These are phyloP conservation scores for Polypedilum vanderplanki DNA, from an alignment of 1,140 invertebrate genomes.

Conservation along the genomic window DNA sequence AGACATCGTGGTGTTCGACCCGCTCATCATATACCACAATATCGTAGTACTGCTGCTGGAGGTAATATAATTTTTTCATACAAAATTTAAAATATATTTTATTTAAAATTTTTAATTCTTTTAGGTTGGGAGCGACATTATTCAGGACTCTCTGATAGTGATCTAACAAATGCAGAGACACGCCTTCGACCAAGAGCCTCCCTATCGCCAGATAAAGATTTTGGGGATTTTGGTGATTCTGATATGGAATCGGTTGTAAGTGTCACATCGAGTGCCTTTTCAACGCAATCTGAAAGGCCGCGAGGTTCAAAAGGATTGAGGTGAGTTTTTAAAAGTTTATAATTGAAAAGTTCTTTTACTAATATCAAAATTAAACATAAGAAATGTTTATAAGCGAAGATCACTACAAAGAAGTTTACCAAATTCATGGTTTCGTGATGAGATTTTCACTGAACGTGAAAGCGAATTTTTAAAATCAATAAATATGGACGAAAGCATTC, in stretches of 20 bases:
- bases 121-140: constrained; percentile 69
- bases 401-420: neutral
- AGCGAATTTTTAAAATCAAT: constrained; percentile 20
- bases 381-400: neutral
- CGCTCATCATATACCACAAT: constrained; percentile 51
- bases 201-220: constrained; percentile 62
- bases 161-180: constrained; percentile 55
- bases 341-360: neutral
- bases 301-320: constrained; percentile 61
- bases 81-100: constrained; percentile 31
- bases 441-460: neutral
- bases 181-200: constrained; percentile 49
- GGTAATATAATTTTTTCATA: constrained; percentile 46
- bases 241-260: constrained; percentile 83
- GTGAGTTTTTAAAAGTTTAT: constrained; percentile 51
- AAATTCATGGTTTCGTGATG: neutral
- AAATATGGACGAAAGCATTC: neutral
- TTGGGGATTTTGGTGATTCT: constrained; percentile 67
- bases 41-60: constrained; percentile 59
- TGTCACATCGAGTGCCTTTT: constrained; percentile 83
- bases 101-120: constrained; percentile 21
- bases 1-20: constrained; percentile 62
- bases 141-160: constrained; percentile 73
- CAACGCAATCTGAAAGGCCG: constrained; percentile 82
- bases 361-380: neutral